A percentile compares a stretch with the other conserved stretches of the same genome.
Conservation (phyloP, 2,797 vertebrate species). For the Salarias fasciatus region DNA sequence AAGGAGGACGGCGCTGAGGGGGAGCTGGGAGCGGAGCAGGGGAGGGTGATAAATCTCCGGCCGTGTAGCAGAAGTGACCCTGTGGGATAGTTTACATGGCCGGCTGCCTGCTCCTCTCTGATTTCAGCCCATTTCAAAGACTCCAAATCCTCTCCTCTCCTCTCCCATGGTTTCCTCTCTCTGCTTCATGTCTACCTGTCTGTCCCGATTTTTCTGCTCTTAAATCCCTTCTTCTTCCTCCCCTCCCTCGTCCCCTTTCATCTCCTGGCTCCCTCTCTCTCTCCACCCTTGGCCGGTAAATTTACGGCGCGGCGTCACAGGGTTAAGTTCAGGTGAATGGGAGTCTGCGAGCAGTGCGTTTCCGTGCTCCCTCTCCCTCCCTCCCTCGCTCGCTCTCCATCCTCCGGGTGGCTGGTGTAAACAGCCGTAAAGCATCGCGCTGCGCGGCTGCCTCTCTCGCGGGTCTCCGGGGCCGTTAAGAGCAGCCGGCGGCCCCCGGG, state of each 20-base stretch:
- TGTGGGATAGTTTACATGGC: slow-evolving; percentile 71
- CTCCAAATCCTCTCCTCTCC: slow-evolving; percentile 43
- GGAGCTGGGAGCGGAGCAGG: slow-evolving; percentile 35
- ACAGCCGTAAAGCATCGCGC: slow-evolving; percentile 79
- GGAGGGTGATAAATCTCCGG: slow-evolving; percentile 66
- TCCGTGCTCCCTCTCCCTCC: slow-evolving; percentile 24
- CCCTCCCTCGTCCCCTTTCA: slow-evolving; percentile 2
- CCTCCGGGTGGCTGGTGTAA: slow-evolving; percentile 73
- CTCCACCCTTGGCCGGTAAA: slow-evolving; percentile 43
- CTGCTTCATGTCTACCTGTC: slow-evolving; percentile 67
- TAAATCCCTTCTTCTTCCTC: slow-evolving; percentile 57
- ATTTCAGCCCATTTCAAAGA: slow-evolving; percentile 68
- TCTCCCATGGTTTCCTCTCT: slow-evolving; percentile 53
- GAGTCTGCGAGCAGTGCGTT: slow-evolving; percentile 51
- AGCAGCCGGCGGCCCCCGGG: slow-evolving; percentile 42
- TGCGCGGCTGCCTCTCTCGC: slow-evolving; percentile 54
- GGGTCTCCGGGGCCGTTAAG: slow-evolving; percentile 68
- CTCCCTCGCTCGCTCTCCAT: slow-evolving; percentile 37
- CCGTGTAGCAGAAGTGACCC: slow-evolving; percentile 57
- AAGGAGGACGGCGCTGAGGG: slow-evolving; percentile 7
- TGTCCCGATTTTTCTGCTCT: slow-evolving; percentile 37
- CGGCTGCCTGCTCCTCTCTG: slow-evolving; percentile 53
- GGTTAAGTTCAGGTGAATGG: slow-evolving; percentile 77
- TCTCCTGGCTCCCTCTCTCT: slow-evolving; percentile 37
- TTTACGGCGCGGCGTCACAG: slow-evolving; percentile 65